These are phyloP conservation scores for Ophioninae sp. DNA, from an alignment of 2,888 invertebrate species.

Conservation along the genomic window DNA sequence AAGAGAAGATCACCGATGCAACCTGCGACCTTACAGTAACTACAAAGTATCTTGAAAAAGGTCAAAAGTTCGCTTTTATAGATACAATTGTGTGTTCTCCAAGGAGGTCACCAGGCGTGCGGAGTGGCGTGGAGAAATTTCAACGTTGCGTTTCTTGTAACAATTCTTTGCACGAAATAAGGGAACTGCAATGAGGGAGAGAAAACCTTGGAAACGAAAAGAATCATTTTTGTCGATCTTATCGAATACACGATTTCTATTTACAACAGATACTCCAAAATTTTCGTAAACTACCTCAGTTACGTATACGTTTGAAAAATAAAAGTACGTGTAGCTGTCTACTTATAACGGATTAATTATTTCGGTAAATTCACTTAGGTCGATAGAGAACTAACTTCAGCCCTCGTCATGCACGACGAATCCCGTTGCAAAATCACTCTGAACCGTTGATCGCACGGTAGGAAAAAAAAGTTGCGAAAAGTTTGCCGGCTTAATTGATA, in stretches of 20 bases:
- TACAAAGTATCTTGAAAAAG: constrained; percentile 52
- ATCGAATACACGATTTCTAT: too few relatives aligned
- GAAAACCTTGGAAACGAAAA: too few relatives aligned
- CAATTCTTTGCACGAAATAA: too few relatives aligned
- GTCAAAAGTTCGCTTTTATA: constrained; percentile 48
- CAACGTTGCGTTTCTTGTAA: too few relatives aligned
- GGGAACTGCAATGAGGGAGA: too few relatives aligned
- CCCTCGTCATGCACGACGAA: not conserved
- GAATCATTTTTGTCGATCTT: too few relatives aligned
- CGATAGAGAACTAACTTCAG: not conserved
- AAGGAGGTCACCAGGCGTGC: not conserved
- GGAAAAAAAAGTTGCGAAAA: not conserved
- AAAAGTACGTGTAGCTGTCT: not conserved
- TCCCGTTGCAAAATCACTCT: not conserved
- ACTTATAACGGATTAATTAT: not conserved
- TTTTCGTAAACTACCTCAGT: too few relatives aligned
- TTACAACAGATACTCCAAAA: too few relatives aligned
- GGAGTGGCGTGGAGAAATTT: not conserved
- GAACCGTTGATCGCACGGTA: not conserved
- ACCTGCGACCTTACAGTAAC: constrained; percentile 29
- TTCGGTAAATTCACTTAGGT: not conserved
- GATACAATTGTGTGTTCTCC: constrained; percentile 45
- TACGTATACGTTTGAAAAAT: not conserved
- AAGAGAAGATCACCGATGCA: constrained; percentile 34
- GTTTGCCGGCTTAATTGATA: constrained; percentile 27